Evolutionary conservation across 1,140 invertebrate species (phyloP).

Genomic region (Drosophila erecta): DNA sequence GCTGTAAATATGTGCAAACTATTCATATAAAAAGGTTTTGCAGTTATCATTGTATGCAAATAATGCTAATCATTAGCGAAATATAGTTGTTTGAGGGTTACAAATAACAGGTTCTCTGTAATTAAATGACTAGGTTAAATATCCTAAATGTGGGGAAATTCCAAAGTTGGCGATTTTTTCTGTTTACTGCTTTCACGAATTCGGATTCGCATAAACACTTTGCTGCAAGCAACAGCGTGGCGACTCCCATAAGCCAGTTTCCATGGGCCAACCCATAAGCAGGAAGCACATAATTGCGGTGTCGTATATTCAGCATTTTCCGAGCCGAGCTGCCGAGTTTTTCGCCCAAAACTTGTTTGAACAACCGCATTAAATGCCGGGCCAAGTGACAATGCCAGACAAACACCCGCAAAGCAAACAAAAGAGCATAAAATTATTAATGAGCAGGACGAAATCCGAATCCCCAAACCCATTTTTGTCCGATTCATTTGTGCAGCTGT

Average conservation of each 20-base stretch:
- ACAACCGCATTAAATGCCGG: slow-evolving; percentile 54
- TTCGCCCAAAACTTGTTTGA: slow-evolving; percentile 41
- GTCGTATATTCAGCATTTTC: slow-evolving; percentile 38
- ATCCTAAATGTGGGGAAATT: background rate
- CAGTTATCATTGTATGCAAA: no score
- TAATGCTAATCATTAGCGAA: no score
- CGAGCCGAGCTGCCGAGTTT: slow-evolving; percentile 5
- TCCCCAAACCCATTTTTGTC: slow-evolving; percentile 22
- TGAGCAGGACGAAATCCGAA: slow-evolving; percentile 44
- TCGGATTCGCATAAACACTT: background rate
- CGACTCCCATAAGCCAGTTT: background rate
- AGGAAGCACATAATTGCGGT: slow-evolving; percentile 42
- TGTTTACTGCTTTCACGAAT: background rate
- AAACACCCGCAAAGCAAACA: slow-evolving; percentile 27
- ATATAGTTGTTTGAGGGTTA: no score
- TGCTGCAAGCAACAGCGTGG: background rate
- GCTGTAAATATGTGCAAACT: no score
- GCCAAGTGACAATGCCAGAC: slow-evolving; percentile 37
- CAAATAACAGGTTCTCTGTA: no score
- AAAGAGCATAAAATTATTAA: slow-evolving; percentile 57
- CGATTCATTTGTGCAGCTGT: slow-evolving; percentile 55
- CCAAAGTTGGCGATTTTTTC: no score
- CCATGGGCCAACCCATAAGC: slow-evolving; percentile 17
- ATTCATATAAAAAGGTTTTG: no score
- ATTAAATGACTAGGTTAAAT: no score